These are phyloP conservation scores for Artemia sinica DNA, from an alignment of 2,888 invertebrate species.

Conservation along the genomic window DNA sequence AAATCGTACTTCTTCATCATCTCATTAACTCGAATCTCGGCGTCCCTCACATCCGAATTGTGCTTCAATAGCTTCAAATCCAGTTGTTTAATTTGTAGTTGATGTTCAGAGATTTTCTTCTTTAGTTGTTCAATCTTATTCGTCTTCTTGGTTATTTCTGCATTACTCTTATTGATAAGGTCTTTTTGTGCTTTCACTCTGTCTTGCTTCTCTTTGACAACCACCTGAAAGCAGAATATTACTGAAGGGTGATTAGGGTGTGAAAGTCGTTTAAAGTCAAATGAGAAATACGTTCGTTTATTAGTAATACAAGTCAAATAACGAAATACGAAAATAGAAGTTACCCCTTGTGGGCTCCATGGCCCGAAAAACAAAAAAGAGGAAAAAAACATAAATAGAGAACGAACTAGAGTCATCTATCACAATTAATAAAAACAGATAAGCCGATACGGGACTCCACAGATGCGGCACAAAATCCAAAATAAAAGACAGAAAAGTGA, in stretches of 20 bases:
- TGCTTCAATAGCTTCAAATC: conserved; percentile 33
- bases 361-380: too few relatives aligned
- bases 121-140: conserved; percentile 14
- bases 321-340: too few relatives aligned
- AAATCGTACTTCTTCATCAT: conserved; percentile 42
- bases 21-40: conserved; percentile 40
- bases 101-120: conserved; percentile 29
- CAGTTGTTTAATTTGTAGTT: conserved; percentile 33
- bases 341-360: too few relatives aligned
- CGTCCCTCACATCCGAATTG: conserved; percentile 42
- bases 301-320: too few relatives aligned
- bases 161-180: background rate
- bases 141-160: background rate
- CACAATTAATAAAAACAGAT: too few relatives aligned
- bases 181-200: conserved; percentile 33
- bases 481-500: too few relatives aligned
- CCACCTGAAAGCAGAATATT: background rate
- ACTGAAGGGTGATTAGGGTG: background rate
- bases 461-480: too few relatives aligned
- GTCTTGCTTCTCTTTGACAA: conserved; percentile 36
- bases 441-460: too few relatives aligned
- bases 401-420: too few relatives aligned
- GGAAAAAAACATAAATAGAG: too few relatives aligned
- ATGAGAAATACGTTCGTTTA: too few relatives aligned
- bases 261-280: too few relatives aligned